Evolutionary conservation across 2,113 vertebrate genomes (phyloP).

Genomic region (Anoplopoma fimbria): DNA sequence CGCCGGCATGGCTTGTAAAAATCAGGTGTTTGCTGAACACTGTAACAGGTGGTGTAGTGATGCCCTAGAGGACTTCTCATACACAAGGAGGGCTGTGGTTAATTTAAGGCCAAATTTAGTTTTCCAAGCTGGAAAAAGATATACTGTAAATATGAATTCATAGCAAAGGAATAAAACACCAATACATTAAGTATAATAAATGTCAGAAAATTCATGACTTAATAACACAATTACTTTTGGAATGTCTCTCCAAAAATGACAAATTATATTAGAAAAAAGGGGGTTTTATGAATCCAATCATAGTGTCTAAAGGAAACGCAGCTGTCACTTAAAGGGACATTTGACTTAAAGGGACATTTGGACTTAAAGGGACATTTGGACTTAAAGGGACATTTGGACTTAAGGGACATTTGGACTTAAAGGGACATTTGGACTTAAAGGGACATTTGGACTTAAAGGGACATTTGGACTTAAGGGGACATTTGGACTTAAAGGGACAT

Average conservation of each 20-base stretch:
- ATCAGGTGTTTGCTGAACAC: neutral
- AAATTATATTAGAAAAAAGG: no score
- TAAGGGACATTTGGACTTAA: neutral
- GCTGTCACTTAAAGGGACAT: neutral
- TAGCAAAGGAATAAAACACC: neutral
- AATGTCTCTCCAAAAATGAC: neutral
- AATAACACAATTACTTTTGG: neutral
- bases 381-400: neutral
- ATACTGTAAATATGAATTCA: neutral
- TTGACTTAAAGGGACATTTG: neutral
- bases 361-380: neutral
- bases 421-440: neutral
- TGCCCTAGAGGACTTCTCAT: neutral
- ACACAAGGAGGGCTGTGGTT: neutral
- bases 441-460: neutral
- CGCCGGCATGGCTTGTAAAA: neutral
- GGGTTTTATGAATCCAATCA: neutral
- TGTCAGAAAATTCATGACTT: neutral
- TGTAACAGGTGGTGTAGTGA: neutral
- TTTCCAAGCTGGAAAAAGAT: no score
- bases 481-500: no score
- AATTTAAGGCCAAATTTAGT: neutral
- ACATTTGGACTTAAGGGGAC: neutral
- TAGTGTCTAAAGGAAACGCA: neutral
- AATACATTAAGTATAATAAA: neutral